Base-by-base conservation (phyloP, 2,888 invertebrate genomes). In the Uropetala carovei region DNA sequence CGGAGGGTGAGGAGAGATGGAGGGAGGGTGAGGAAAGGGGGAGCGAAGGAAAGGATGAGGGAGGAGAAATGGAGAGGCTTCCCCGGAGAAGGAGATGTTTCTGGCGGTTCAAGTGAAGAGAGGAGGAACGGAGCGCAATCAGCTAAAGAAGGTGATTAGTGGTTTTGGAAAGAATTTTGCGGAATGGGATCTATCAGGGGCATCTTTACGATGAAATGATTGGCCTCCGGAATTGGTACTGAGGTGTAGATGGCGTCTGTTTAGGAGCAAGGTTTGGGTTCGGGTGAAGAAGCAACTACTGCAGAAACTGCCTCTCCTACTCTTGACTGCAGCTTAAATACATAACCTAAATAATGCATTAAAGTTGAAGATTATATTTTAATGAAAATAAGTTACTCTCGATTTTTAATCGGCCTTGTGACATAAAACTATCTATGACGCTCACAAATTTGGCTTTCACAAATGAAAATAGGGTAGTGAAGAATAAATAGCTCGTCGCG, bases 81-180 rank as follows among this genome's bases (percentile, higher is more conserved):
- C 64, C 64, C n/a, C 64, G 22, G 75, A n/a, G 13, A 75, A 75
- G 75, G 75, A 75, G 75, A 75, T 75, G 75, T 75, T 75, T 68
- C 68, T 68, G 22, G 68, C n/a, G 68, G n/a, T 68, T 68, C n/a
- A 22, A 68, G 18, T n/a, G 18, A n/a, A 22, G 68, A 68, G n/a
- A 27, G 75, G 27, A 27, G 22, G 75, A 13, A 11, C 22, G 27
- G 75, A 75, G 75, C 10, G 75, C 27, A 75, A 75, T 75, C 75
- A 75, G 75, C 27, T 75, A 75, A 75, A 75, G 75, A 75, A 75
- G 75, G 75, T 75, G 75, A 75, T 75, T 75, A 75, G 75, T 75
- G 75, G 75, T 75, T 75, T 27, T 27, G 75, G 75, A 75, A 75
- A 75, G 75, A 75, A 75, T 75, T 75, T 27, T 14, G 68, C 10